Conservation (phyloP, 1,140 invertebrate genomes). For the Daktulosphaira vitifoliae region DNA sequence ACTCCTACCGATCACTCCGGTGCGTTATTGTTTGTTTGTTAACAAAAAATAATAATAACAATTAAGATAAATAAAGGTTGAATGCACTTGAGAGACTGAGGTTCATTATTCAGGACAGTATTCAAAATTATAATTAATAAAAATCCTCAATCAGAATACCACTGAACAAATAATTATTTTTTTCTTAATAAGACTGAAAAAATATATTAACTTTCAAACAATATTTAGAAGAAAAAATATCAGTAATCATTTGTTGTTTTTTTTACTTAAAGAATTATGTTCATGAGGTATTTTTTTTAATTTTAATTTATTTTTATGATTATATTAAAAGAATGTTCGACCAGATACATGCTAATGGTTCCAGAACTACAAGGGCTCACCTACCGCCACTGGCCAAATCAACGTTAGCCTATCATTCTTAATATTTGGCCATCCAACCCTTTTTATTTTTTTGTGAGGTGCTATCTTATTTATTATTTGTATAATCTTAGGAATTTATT, state of each 20-base stretch:
- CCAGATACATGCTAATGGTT: constrained; percentile 34
- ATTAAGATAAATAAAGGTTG: background rate
- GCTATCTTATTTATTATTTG: constrained; percentile 31
- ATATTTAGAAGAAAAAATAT: constrained; percentile 12
- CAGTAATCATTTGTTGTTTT: constrained; percentile 28
- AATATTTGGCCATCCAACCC: constrained; percentile 31
- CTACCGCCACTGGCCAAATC: constrained; percentile 33
- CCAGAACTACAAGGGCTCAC: constrained; percentile 33
- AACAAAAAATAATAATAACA: constrained; percentile 13
- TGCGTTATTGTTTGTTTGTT: constrained; percentile 78
- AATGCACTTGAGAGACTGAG: constrained; percentile 16
- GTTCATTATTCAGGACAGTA: constrained; percentile 16
- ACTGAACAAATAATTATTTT: constrained; percentile 18
- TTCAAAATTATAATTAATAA: background rate
- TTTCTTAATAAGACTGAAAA: constrained; percentile 26
- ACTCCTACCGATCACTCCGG: constrained; percentile 77
- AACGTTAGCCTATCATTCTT: constrained; percentile 30
- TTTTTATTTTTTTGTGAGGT: constrained; percentile 31
- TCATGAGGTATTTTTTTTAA: constrained; percentile 26
- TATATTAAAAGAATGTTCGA: constrained; percentile 33
- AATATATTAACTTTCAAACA: no score
- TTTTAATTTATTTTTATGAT: constrained; percentile 31
- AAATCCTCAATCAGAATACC: background rate
- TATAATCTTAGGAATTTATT: constrained; percentile 32
- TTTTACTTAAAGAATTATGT: constrained; percentile 15